Base-by-base conservation (phyloP, 2,113 vertebrate genomes). In the Channa maculata region DNA sequence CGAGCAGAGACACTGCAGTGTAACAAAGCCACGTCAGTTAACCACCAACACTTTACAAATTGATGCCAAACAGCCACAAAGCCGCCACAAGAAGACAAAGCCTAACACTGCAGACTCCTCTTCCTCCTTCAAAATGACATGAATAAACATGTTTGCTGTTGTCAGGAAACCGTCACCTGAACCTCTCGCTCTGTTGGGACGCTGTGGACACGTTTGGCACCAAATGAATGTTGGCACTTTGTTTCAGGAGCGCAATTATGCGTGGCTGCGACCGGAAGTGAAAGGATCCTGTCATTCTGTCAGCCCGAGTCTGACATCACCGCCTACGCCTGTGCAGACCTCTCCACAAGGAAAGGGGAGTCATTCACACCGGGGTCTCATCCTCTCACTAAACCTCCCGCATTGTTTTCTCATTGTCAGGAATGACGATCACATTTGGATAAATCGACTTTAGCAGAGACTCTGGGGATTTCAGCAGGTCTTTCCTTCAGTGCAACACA, bases 221-320 rank as follows among this genome's bases (percentile, higher is more conserved):
- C 10, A 6, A 39, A 37, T 44, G 41, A 58, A 49, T 45, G 73
- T 37, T 80, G 82, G 82, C 69, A 39, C 66, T 54, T 0, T 3
- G 60, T 34, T 41, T 62, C 55, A 41, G 76, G 13, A 51, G 73
- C 73, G 73, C 66, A 70, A 63, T 76, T 80, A 85, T 72, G 49
- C 73, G 5, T 46, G 36, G 13, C 48, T 13, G 10, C 3, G 13
- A 46, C 39, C 0, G 51, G 59, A 45, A 73, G 44, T 82, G 77
- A 75, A 73, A 83, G 58, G 67, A 61, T 74, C 24, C 64, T 43
- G 77, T 82, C 60, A 75, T 52, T 6, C 71, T 89, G 85, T 83
- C 76, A 66, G 63, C 15, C 45, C 0, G 2, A 48, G 24, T 80
- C 59, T 48, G 67, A 78, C 73, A 66, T 78, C 67, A 60, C 63